Base-by-base conservation (phyloP, 2,888 invertebrate genomes). In the Nesidiocoris tenuis region DNA sequence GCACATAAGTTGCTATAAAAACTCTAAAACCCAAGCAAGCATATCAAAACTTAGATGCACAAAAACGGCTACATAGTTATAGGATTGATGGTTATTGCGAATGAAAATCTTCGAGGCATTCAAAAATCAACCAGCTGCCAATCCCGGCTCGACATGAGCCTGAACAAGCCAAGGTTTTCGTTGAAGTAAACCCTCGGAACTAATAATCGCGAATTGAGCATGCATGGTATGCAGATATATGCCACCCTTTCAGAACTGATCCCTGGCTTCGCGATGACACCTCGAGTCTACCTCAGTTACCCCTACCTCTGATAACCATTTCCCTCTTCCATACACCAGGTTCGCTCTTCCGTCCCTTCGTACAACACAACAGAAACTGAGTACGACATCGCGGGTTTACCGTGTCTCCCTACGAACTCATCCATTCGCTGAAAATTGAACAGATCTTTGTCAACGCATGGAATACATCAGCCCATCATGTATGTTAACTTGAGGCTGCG, bases 211-310 rank as follows among this genome's bases (percentile, higher is more conserved):
- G 70, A 25, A 57, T 59, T 59, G 70, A 70, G 70, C 24, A 59
- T 59, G 70, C 59, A 70, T 59, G 70, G 70, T 70, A 70, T 70
- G 70, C 70, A 70, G 70, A 70, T 70, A 59, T 70, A 70, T 70
- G 70, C 55, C 39, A 39, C 39, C 39, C 39, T 3, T 12, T 7
- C 39, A 39, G n/a, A n/a, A n/a, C 12, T 12, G 3, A 12, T 7
- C 12, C 39, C 39, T 39, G 3, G 5, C 5, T 12, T 39, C 12
- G 5, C 39, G 39, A 39, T 39, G 39, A 39, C 39, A 39, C 39
- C 39, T 39, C 39, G 39, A 12, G 12, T 39, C 39, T 39, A 7
- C 39, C 39, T 39, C 39, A n/a, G n/a, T n/a, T 39, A 39, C 3
- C 39, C 39, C 12, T 39, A 39, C 39, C 39, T 39, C 5, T 39